Conservation (phyloP, 2,888 invertebrate species). For the Sinodicranocentrus sp. region DNA sequence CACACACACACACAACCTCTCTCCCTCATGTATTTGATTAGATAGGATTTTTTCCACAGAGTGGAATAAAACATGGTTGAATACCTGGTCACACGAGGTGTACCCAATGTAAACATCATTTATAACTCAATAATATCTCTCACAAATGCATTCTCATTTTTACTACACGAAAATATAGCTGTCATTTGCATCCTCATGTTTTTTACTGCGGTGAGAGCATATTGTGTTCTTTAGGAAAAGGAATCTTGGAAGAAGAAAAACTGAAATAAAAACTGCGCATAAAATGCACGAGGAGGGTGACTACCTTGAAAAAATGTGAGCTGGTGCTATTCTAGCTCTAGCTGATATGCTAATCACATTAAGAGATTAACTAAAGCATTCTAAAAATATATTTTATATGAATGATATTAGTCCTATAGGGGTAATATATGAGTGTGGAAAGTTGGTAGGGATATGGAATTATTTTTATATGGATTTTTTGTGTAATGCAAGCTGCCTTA, state of each 20-base stretch:
- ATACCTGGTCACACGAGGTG: background rate
- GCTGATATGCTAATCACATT: conserved; percentile 43
- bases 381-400: background rate
- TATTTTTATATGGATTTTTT: conserved; percentile 21
- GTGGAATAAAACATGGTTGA: background rate
- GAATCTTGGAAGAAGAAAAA: no score
- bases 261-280: background rate
- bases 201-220: no score
- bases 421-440: conserved; percentile 1
- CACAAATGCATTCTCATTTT: background rate
- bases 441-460: conserved; percentile 8
- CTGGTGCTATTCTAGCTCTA: no score
- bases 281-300: background rate
- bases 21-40: no score
- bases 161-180: background rate
- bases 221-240: no score
- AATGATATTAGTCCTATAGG: no score
- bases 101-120: conserved; percentile 15
- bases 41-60: no score
- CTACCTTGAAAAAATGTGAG: conserved; percentile 31
- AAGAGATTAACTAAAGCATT: background rate
- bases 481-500: conserved; percentile 64
- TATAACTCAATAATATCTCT: conserved; percentile 18
- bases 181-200: background rate
- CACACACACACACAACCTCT: no score